Evolutionary conservation across 2,797 vertebrate genomes (phyloP), one percentile per base, ranked within the genome.

Genomic region (Epinephelus malabaricus): DNA sequence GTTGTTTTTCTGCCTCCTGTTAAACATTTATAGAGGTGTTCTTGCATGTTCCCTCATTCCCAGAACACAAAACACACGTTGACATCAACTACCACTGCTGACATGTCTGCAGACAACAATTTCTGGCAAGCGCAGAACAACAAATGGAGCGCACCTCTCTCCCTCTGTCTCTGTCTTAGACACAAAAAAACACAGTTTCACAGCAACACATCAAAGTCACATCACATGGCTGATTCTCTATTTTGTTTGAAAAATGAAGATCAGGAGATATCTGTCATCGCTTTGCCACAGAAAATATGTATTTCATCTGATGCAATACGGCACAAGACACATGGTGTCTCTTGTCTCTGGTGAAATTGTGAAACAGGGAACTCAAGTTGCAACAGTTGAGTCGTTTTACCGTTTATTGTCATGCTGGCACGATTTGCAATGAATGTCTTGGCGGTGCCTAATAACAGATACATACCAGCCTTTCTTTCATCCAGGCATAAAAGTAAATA

Each of bases 21-120:
- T 53, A 76, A 82, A 84, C 43, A 77, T 77, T 68, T 47, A 61
- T 73, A 38, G 43, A 74, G 55, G 69, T 73, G 21, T 27, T 9
- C 75, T 79, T 66, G 45, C 27, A 40, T 61, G 54, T 74, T 53
- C 21, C 51, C 15, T 72, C 25, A 40, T 67, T 64, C 68, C n/a
- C 30, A 65, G 50, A 81, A 63, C 19, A 27, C 45, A 69, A 51
- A 73, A 58, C 49, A 61, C 49, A 55, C 11, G 6, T 25, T 47
- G 59, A 69, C 80, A 58, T 68, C 51, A 64, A n/a, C 58, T 43
- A 9, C 55, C 1, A 6, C 38, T 50, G 38, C 53, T 58, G 40
- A 73, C 56, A 62, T 23, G 34, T 73, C 53, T 34, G 27, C 10
- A 65, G 67, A 69, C 17, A 40, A 70, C 2, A 40, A 5, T 46